These are phyloP conservation scores for Chirona hameri DNA, from an alignment of 2,888 invertebrate genomes.

Conservation along the genomic window DNA sequence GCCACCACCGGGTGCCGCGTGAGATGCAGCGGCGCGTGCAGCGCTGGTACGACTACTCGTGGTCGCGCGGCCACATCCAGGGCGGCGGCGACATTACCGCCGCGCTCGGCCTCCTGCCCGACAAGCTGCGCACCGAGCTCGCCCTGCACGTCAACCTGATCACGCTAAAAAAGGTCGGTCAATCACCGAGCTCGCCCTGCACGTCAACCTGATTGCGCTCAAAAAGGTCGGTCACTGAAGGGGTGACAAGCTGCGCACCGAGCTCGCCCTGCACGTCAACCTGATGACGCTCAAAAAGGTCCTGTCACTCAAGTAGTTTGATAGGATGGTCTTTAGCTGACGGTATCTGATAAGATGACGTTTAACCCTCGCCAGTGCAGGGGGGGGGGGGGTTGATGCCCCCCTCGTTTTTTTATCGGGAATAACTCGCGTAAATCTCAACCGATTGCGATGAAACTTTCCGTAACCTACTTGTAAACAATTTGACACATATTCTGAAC, in stretches of 20 bases:
- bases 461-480: no score
- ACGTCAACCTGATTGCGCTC: constrained; percentile 89
- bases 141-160: constrained; percentile 92
- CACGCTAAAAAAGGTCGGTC: constrained; percentile 86
- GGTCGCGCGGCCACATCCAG: constrained; percentile 92
- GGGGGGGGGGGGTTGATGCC: no score
- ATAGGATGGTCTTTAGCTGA: no score
- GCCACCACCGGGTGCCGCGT: constrained; percentile 93
- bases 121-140: constrained; percentile 93
- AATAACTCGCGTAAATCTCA: no score
- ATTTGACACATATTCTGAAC: no score
- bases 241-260: constrained; percentile 96
- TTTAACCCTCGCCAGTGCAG: no score
- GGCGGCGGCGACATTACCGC: constrained; percentile 96
- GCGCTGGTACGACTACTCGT: constrained; percentile 96
- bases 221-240: constrained; percentile 89
- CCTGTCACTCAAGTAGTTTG: no score
- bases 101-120: constrained; percentile 84
- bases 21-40: constrained; percentile 94
- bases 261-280: constrained; percentile 92
- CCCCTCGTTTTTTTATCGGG: no score
- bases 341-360: no score
- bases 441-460: no score
- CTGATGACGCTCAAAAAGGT: constrained; percentile 92
- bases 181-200: constrained; percentile 91